Conservation (phyloP, 30 jellyfish, hydroid and myxozoan genomes). For the Cassiopea andromeda region DNA sequence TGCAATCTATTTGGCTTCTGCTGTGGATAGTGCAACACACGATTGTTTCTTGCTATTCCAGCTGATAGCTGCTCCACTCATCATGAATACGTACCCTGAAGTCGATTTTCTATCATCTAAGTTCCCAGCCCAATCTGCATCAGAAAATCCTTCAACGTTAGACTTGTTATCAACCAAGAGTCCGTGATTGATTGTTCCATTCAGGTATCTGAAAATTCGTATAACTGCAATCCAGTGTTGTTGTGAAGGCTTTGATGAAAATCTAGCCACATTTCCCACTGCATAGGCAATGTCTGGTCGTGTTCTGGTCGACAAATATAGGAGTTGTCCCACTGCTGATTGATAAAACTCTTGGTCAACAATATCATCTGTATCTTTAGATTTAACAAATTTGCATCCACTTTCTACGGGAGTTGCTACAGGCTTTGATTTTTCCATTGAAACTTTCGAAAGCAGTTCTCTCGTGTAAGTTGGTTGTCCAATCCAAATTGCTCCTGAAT, state of each 20-base stretch:
- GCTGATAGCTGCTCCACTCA: constrained; percentile 25
- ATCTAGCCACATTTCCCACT: constrained; percentile 22
- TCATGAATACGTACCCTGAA: constrained; percentile 26
- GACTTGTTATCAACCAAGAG: not conserved
- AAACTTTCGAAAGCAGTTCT: not conserved
- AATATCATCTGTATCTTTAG: not conserved
- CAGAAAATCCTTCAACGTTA: constrained; percentile 8
- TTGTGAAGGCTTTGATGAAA: constrained; percentile 31
- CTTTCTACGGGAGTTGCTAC: not conserved
- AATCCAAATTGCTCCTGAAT: not conserved
- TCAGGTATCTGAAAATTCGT: constrained; percentile 30
- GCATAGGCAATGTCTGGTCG: constrained; percentile 40
- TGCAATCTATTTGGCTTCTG: constrained; percentile 10
- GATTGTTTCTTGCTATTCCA: constrained; percentile 27
- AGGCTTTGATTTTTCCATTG: not conserved
- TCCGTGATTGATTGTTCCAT: constrained; percentile 27
- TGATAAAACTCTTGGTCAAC: not conserved
- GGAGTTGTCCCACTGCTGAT: constrained; percentile 14
- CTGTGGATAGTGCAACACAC: constrained; percentile 21
- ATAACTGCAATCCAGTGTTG: constrained; percentile 50
- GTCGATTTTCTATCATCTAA: not conserved
- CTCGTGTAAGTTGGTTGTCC: not conserved
- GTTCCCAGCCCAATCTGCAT: constrained; percentile 62
- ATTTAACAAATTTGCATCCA: no score
- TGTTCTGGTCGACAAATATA: constrained; percentile 12